Evolutionary conservation across 2,888 invertebrate genomes (phyloP), one percentile per base, ranked within the genome.

Genomic region (Tinea semifulvella): DNA sequence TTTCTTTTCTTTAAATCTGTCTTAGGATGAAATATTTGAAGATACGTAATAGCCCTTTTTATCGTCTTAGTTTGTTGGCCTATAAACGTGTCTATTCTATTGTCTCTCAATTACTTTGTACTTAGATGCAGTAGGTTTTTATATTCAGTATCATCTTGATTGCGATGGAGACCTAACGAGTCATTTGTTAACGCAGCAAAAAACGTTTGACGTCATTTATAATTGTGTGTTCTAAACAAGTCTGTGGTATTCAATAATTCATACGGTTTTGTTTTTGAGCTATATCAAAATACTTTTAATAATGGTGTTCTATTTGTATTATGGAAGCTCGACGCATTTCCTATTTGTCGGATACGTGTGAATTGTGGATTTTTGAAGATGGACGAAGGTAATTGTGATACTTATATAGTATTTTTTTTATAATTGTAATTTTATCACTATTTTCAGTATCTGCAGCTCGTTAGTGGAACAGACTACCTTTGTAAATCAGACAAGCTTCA

Each of bases 21-120:
- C n/a, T n/a, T n/a, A n/a, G n/a, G n/a, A n/a, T n/a, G n/a, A n/a
- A n/a, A n/a, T n/a, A n/a, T n/a, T n/a, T n/a, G n/a, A n/a, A n/a
- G n/a, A n/a, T n/a, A n/a, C n/a, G n/a, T n/a, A n/a, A n/a, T n/a
- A n/a, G n/a, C n/a, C n/a, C n/a, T n/a, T n/a, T n/a, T n/a, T 31
- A 13, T 31, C 11, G 14, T 31, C 31, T 31, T 31, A 31, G 31
- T 31, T 31, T 31, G 14, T 31, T 31, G 31, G 31, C 31, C 31
- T 31, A 31, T 31, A 31, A 14, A 11, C 11, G 3, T 31, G 31
- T n/a, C n/a, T n/a, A 14, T 31, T 2, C 31, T 31, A 31, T 31
- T 31, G 31, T 31, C 31, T 31, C 31, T n/a, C n/a, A 14, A 14
- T 31, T 31, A 31, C 31, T n/a, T 31, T 11, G 31, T 31, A 14